Conservation (phyloP, 2,113 vertebrate genomes). For the Rhea pennata region DNA sequence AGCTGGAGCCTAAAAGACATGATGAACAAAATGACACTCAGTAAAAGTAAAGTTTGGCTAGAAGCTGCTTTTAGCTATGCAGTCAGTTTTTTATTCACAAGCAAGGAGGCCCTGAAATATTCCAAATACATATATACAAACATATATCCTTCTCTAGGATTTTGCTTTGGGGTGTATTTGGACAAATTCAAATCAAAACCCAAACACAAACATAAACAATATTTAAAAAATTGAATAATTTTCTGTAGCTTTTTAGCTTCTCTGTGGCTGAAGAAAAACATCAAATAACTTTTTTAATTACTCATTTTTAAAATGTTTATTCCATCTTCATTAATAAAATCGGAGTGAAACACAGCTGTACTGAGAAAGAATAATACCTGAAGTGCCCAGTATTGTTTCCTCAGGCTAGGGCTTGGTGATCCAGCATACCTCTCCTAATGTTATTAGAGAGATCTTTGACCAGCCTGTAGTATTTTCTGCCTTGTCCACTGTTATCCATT, state of each 20-base stretch:
- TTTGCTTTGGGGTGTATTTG: not conserved
- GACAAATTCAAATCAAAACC: not conserved
- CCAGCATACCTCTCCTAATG: not conserved
- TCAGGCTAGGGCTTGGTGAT: not conserved
- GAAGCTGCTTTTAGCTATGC: not conserved
- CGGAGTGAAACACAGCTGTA: not conserved
- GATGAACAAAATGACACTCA: not conserved
- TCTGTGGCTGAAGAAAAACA: not conserved
- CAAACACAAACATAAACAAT: not conserved
- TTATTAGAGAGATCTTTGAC: not conserved
- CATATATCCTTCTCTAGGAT: not conserved
- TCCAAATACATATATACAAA: not conserved
- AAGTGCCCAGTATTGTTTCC: not conserved
- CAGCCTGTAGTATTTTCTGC: not conserved
- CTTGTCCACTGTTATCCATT: not conserved
- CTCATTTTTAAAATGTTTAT: not conserved
- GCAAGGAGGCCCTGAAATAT: not conserved
- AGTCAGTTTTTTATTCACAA: not conserved
- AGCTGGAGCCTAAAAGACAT: not conserved
- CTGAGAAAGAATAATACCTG: not conserved
- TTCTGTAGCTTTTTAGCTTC: not conserved
- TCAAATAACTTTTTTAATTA: not conserved
- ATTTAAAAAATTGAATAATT: rapidly evolving
- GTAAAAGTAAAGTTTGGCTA: not conserved
- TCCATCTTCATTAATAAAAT: not conserved